Evolutionary conservation across 2,888 invertebrate genomes (phyloP).

Genomic region (Chouioia cunea): DNA sequence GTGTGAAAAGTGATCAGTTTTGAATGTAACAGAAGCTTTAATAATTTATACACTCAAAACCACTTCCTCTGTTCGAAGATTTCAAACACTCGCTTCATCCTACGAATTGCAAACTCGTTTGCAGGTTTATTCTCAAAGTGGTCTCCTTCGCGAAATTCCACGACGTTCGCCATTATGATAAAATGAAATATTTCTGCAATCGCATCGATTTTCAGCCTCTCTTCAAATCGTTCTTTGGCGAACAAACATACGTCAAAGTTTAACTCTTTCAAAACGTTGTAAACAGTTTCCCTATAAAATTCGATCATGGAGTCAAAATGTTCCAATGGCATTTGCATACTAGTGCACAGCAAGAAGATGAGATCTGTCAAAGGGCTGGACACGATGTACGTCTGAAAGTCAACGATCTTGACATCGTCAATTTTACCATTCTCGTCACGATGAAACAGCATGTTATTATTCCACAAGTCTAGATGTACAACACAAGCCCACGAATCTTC

Average conservation of each 20-base stretch:
- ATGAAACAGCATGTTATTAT: conserved; percentile 73
- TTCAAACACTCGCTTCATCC: background rate
- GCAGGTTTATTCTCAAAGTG: background rate
- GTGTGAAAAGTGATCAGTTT: too few relatives aligned
- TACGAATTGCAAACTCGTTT: conserved; percentile 18
- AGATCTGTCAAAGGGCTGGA: conserved; percentile 70
- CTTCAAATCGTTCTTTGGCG: conserved; percentile 52
- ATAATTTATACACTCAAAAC: conserved; percentile 5
- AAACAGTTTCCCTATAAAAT: conserved; percentile 70
- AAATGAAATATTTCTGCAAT: conserved; percentile 12
- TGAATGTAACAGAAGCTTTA: too few relatives aligned
- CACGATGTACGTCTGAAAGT: conserved; percentile 71
- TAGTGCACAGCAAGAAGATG: conserved; percentile 72
- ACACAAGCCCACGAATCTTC: conserved; percentile 35
- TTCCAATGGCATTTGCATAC: conserved; percentile 65
- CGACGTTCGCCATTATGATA: conserved; percentile 17
- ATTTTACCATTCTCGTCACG: conserved; percentile 65
- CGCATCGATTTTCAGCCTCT: conserved; percentile 52
- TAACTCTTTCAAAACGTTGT: conserved; percentile 66
- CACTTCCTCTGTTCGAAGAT: conserved; percentile 21
- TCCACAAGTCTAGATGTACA: conserved; percentile 70
- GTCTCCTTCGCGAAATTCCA: conserved; percentile 21
- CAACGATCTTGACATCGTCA: conserved; percentile 72
- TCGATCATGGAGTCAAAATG: conserved; percentile 70
- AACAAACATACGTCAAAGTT: conserved; percentile 61